phyloP scores from a whole-genome alignment of 2,797 vertebrate species.

The Lutjanus argentimaculatus region DNA sequence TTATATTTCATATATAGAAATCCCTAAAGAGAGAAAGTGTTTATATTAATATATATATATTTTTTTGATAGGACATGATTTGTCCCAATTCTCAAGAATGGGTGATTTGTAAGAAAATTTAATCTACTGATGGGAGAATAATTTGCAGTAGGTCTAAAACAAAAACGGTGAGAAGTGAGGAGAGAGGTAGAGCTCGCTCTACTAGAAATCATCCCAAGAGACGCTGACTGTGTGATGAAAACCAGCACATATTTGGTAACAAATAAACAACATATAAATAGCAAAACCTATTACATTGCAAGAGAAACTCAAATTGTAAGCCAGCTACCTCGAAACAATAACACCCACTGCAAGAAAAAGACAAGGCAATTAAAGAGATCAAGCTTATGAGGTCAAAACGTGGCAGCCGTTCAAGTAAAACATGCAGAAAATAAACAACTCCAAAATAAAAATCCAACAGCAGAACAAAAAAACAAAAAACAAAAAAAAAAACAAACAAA shows the following conservation, averaged over 20 bases:
- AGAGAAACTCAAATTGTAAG: slow-evolving; percentile 71
- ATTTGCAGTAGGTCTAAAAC: slow-evolving; percentile 78
- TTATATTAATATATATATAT: too few species aligned
- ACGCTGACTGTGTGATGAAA: slow-evolving; percentile 68
- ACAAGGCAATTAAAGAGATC: slow-evolving; percentile 83
- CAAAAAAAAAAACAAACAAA: slow-evolving; percentile 28
- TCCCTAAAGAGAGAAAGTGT: too few species aligned
- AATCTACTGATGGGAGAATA: slow-evolving; percentile 76
- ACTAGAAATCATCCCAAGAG: slow-evolving; percentile 70
- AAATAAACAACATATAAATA: slow-evolving; percentile 82
- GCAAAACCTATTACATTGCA: slow-evolving; percentile 69
- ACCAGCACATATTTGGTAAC: slow-evolving; percentile 89
- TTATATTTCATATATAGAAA: too few species aligned
- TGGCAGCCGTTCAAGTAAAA: slow-evolving; percentile 98
- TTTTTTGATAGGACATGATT: too few species aligned
- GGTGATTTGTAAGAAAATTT: slow-evolving; percentile 71
- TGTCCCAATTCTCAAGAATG: too few species aligned
- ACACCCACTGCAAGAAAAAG: slow-evolving; percentile 81
- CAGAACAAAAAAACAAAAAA: slow-evolving; percentile 52
- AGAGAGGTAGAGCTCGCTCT: slow-evolving; percentile 90
- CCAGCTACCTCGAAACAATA: slow-evolving; percentile 71
- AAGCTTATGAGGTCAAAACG: slow-evolving; percentile 94
- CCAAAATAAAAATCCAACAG: slow-evolving; percentile 78
- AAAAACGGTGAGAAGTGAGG: slow-evolving; percentile 83
- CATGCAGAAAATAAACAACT: slow-evolving; percentile 87